Base-by-base conservation (phyloP, 2,888 invertebrate species). In the Aphidoletes aphidimyza region DNA sequence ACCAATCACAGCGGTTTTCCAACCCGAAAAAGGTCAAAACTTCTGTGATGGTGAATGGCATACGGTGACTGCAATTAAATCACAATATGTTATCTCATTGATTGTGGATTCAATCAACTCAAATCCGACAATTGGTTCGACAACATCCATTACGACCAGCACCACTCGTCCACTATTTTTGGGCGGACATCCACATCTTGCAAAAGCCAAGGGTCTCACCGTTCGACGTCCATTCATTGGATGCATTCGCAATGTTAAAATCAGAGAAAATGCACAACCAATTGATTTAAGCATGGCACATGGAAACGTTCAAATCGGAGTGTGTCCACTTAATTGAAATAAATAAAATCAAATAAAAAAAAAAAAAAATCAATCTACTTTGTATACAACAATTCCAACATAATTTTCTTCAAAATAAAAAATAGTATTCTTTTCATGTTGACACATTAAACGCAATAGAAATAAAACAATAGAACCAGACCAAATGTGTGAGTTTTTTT, bases 11-110 rank as follows among this genome's bases (percentile, higher is more conserved):
- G 94, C 96, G 1, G 93, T 92, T 34, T 96, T 94, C 89, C 92
- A 92, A 84, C 91, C 94, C 0, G 93, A 93, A 45, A 91, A 92
- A 83, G 92, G 93, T 84, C 92, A 92, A 85, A 93, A 94, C 87
- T 92, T 98, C 86, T 99, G 99, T 88, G 97, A 99, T 89, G 98
- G 99, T 83, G 92, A 95, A 85, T 99, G 98, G 98, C 98, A 99
- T 88, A 94, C 92, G 85, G 95, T 91, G 86, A 87, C 92, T 93
- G 97, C 94, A 84, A 92, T 95, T 42, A 98, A 98, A 89, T 94
- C 95, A n/a, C 95, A 95, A 90, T 97, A 97, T 89, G 94, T 97
- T 30, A 94, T 98, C 6, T 94, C 95, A 0, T 91, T 99, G 84
- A 94, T 95, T 0, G 96, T 99, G 0, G 97, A 98, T 90, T 95